These are phyloP conservation scores for Bos indicus DNA, from an alignment of 2,113 vertebrate genomes.

Conservation along the genomic window DNA sequence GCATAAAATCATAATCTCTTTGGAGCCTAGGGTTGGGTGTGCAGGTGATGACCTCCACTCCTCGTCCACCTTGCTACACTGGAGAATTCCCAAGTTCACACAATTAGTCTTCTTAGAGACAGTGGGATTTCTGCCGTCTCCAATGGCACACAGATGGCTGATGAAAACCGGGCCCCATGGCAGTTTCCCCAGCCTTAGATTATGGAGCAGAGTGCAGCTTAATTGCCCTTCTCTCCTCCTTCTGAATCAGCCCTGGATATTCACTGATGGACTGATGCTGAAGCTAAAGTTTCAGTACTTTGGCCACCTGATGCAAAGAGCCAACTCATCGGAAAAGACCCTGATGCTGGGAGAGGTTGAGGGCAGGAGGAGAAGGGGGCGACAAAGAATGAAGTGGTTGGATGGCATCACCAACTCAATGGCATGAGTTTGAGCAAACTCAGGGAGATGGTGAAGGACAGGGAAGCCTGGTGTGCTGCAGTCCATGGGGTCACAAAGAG, in stretches of 20 bases:
- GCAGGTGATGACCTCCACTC: fast-evolving
- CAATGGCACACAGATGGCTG: background rate
- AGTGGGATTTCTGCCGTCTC: background rate
- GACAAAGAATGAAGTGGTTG: background rate
- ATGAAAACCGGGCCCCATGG: background rate
- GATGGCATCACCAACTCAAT: background rate
- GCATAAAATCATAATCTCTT: background rate
- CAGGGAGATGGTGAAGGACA: background rate
- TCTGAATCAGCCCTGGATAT: background rate
- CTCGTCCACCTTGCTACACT: background rate
- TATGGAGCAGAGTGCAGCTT: background rate
- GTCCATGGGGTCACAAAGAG: background rate
- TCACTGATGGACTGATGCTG: background rate
- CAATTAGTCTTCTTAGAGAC: background rate
- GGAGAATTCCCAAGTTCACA: background rate
- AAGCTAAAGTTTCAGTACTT: background rate
- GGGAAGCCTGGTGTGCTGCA: background rate
- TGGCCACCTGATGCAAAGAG: background rate
- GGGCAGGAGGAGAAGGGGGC: background rate
- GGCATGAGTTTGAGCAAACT: background rate
- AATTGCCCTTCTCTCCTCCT: background rate
- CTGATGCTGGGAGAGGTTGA: background rate
- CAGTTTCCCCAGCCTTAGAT: background rate
- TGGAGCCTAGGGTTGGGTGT: background rate
- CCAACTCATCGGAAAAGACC: background rate